These are phyloP conservation scores for Octonoba sinensis DNA, from an alignment of 2,888 invertebrate genomes.

Conservation along the genomic window DNA sequence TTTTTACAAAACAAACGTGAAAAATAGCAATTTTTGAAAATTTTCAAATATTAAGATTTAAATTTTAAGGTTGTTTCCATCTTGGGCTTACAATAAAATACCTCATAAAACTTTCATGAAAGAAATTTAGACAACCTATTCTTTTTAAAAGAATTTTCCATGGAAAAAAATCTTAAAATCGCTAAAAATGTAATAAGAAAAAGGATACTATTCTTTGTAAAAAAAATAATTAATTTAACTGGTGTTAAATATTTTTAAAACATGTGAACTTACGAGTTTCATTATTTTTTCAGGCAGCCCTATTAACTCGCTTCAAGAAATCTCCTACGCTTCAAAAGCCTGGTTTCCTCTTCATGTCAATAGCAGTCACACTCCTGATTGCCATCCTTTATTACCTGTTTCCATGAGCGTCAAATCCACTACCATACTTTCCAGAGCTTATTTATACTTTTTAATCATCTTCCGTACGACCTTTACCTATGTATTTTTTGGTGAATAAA, in stretches of 20 bases:
- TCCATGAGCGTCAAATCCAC: slow-evolving; percentile 23
- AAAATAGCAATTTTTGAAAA: no score
- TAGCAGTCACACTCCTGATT: slow-evolving; percentile 11
- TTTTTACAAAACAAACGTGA: no score
- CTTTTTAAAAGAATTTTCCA: no score
- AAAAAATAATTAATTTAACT: no score
- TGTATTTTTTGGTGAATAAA: slow-evolving; percentile 44
- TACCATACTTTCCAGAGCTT: slow-evolving; percentile 37
- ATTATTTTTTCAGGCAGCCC: slow-evolving; percentile 22
- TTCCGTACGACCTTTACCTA: slow-evolving; percentile 41
- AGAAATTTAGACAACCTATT: no score
- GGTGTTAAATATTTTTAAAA: background rate
- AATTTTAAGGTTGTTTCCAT: no score
- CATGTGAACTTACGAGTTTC: background rate
- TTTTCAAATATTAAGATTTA: no score
- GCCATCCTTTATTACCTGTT: slow-evolving; percentile 43
- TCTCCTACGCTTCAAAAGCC: slow-evolving; percentile 31
- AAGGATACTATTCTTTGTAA: no score
- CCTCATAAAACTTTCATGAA: no score
- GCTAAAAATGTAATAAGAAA: no score
- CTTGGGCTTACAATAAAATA: no score
- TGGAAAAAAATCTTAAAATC: no score
- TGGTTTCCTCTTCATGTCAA: slow-evolving; percentile 16
- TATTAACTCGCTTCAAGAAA: slow-evolving; percentile 47
- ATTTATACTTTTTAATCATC: slow-evolving; percentile 41